Base-by-base conservation (phyloP, 1,140 invertebrate species). In the Eriosoma lanigerum region DNA sequence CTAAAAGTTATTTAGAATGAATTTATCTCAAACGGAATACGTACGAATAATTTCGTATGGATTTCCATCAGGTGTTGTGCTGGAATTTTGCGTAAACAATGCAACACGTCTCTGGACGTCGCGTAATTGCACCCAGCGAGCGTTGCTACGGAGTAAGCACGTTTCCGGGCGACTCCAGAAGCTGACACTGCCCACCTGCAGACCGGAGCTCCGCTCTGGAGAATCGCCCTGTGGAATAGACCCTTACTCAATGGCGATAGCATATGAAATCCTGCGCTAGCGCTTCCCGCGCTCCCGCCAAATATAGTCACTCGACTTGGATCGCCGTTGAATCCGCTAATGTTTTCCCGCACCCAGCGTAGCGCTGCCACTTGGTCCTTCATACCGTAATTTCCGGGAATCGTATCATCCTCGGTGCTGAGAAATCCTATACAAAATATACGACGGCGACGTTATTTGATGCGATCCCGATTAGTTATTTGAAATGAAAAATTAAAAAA, bases 321-420 rank as follows among this genome's bases (percentile, higher is more conserved):
- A 66, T 84, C 83, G 15, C 83, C 83, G 38, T 87, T 86, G 82
- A 88, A 88, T 15, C 76, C 48, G 4, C n/a, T 48, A 6, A 88
- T 86, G 58, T 88, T 85, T 10, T 84, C 80, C 64, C 85, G 83
- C 10, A 89, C 85, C 88, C 88, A 89, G 52, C 84, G 81, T 24
- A 89, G 82, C 1, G 86, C 87, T 10, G 81, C 62, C 12, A 86
- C 83, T 82, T 87, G 86, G 82, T 89, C 88, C 76, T 84, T 83
- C 72, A 88, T 62, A 4, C 86, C 87, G 80, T 82, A 84, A 73
- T 87, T 87, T 3, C 86, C 87, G 0, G 84, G 80, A 3, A 83
- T 81, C 48, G 52, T 58, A 1, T 82, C 81, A 46, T 82, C 81
- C 44, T 82, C 83, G 10, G 82, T 82, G 58, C 82, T 83, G 17